A percentile compares a stretch with the other conserved stretches of the same genome.
Conservation (phyloP, 2,113 vertebrate genomes). For the Muntiacus muntjak region DNA sequence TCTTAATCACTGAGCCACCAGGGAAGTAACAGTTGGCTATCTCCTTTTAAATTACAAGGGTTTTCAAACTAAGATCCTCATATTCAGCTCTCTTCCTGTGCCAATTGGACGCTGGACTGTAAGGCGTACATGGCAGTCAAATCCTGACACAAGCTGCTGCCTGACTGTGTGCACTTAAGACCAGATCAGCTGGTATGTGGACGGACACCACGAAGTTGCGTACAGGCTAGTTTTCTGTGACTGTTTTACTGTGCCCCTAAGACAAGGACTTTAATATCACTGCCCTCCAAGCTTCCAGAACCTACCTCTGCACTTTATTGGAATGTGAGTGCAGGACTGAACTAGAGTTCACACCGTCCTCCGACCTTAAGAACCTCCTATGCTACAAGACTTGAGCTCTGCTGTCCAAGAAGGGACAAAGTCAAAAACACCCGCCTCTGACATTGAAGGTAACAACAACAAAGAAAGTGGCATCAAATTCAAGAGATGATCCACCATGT, state of each 20-base stretch:
- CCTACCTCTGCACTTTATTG: background rate
- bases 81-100: background rate
- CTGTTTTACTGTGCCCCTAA: background rate
- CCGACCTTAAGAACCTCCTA: background rate
- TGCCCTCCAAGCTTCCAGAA: background rate
- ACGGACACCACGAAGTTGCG: rapidly evolving
- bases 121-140: background rate
- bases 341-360: background rate
- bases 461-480: background rate
- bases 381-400: background rate
- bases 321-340: background rate
- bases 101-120: background rate
- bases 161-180: background rate
- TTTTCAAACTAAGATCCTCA: background rate
- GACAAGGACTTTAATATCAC: background rate
- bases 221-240: background rate
- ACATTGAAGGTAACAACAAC: background rate
- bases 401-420: background rate
- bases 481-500: background rate
- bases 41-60: background rate
- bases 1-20: background rate
- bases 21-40: background rate
- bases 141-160: background rate
- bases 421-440: background rate
- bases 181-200: background rate